phyloP scores from a whole-genome alignment of 30 jellyfish, hydroid and myxozoan genomes.

The Cassiopea andromeda region DNA sequence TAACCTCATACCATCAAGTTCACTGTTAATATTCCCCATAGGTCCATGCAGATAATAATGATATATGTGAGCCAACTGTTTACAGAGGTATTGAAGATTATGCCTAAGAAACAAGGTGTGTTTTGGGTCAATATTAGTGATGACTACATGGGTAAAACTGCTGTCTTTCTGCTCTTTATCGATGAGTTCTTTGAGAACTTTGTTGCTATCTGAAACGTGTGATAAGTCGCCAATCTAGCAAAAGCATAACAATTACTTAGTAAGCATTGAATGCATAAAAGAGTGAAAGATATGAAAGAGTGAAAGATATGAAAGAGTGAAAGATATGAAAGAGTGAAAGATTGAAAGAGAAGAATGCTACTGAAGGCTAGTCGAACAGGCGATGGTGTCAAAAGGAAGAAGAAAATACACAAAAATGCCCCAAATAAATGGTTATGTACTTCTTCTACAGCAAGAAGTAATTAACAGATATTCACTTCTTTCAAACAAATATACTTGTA shows the following conservation, averaged over 20 bases:
- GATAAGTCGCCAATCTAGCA: slow-evolving; percentile 66
- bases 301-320: neutral
- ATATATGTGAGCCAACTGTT: slow-evolving; percentile 74
- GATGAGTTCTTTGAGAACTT: slow-evolving; percentile 26
- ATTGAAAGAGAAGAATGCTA: too few species aligned
- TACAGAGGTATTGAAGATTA: slow-evolving; percentile 45
- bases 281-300: too few species aligned
- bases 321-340: too few species aligned
- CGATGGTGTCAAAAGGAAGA: too few species aligned
- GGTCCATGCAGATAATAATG: slow-evolving; percentile 86
- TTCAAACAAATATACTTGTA: too few species aligned
- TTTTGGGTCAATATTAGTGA: slow-evolving; percentile 49
- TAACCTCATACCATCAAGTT: slow-evolving; percentile 9
- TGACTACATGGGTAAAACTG: slow-evolving; percentile 68
- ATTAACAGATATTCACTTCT: too few species aligned
- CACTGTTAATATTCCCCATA: slow-evolving; percentile 39
- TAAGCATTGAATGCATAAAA: neutral
- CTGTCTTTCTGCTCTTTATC: slow-evolving; percentile 27
- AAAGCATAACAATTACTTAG: neutral
- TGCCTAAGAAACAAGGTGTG: slow-evolving; percentile 55
- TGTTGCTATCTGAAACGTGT: slow-evolving; percentile 44
- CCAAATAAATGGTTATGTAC: too few species aligned
- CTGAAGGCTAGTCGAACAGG: too few species aligned
- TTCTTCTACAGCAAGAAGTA: too few species aligned
- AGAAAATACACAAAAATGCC: too few species aligned